A percentile compares a stretch with the other conserved stretches of the same genome.
Evolutionary conservation across 1,140 invertebrate genomes (phyloP).

Genomic region (Drosophila carrolli): DNA sequence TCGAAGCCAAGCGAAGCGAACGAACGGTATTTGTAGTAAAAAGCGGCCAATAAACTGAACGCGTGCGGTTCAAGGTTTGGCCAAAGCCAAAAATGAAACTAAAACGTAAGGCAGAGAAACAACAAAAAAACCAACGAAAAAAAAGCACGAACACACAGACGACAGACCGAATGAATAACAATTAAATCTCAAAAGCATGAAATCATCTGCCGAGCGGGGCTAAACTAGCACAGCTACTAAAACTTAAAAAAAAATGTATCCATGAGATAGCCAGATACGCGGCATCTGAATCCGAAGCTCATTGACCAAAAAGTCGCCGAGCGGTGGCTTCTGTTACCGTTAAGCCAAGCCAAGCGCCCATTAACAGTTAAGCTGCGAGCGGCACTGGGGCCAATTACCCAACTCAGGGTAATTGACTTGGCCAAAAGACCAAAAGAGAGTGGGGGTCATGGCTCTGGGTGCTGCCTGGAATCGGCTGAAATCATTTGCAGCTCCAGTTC

Average conservation of each 20-base stretch:
- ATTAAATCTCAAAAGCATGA: slow-evolving; percentile 82
- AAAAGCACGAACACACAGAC: slow-evolving; percentile 48
- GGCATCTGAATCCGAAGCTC: slow-evolving; percentile 57
- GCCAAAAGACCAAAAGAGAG: slow-evolving; percentile 11
- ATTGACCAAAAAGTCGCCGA: slow-evolving; percentile 69
- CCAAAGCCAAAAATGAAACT: slow-evolving; percentile 79
- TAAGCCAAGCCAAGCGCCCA: slow-evolving; percentile 74
- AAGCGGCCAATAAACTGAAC: slow-evolving; percentile 84
- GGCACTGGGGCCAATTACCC: slow-evolving; percentile 70
- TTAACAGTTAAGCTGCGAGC: slow-evolving; percentile 72
- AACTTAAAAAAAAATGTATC: slow-evolving; percentile 31
- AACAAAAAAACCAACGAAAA: slow-evolving; percentile 23
- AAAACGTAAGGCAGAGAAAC: slow-evolving; percentile 56
- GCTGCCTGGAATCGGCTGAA: slow-evolving; percentile 59
- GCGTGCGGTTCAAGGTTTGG: slow-evolving; percentile 83
- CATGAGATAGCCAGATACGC: slow-evolving; percentile 32
- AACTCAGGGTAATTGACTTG: slow-evolving; percentile 69
- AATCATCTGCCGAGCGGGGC: slow-evolving; percentile 70
- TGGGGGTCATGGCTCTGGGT: slow-evolving; percentile 43
- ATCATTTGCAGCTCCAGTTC: slow-evolving; percentile 47
- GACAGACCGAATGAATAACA: slow-evolving; percentile 73
- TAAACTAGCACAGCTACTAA: slow-evolving; percentile 41
- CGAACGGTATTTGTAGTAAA: slow-evolving; percentile 84
- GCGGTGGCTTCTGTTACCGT: slow-evolving; percentile 61
- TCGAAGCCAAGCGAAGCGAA: slow-evolving; percentile 57